These are phyloP conservation scores for Drosophila neutralis DNA, from an alignment of 2,888 invertebrate genomes.

Conservation along the genomic window DNA sequence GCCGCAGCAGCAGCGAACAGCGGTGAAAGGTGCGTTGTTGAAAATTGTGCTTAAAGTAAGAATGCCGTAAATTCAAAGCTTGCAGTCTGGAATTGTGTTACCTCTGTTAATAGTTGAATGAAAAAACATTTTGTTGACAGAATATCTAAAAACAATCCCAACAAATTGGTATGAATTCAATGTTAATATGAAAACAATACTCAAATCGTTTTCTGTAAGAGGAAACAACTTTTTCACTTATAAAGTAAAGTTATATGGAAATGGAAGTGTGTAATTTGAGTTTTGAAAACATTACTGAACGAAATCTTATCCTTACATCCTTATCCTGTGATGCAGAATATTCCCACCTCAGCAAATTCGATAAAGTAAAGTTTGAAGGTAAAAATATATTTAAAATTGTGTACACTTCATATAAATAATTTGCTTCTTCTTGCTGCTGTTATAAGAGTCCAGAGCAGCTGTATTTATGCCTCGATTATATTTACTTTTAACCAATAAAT, in stretches of 20 bases:
- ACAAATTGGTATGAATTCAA: background rate
- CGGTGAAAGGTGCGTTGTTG: constrained; percentile 75
- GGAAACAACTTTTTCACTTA: background rate
- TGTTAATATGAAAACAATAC: background rate
- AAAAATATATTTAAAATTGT: background rate
- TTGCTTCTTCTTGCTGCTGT: background rate
- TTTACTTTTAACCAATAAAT: background rate
- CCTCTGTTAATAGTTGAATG: background rate
- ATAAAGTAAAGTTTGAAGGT: background rate
- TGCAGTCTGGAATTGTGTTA: background rate
- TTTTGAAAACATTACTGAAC: too few relatives aligned
- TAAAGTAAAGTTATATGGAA: too few relatives aligned
- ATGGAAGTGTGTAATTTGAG: too few relatives aligned
- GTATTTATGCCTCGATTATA: background rate
- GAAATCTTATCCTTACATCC: too few relatives aligned
- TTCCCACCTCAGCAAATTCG: background rate
- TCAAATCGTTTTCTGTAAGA: background rate
- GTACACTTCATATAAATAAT: background rate
- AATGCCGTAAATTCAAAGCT: background rate
- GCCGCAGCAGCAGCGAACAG: constrained; percentile 56
- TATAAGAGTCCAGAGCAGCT: background rate
- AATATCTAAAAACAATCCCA: background rate
- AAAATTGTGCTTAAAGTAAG: background rate
- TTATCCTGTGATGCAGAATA: too few relatives aligned
- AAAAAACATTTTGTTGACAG: background rate